Base-by-base conservation (phyloP, 2,888 invertebrate genomes). In the Athetis lepigone region DNA sequence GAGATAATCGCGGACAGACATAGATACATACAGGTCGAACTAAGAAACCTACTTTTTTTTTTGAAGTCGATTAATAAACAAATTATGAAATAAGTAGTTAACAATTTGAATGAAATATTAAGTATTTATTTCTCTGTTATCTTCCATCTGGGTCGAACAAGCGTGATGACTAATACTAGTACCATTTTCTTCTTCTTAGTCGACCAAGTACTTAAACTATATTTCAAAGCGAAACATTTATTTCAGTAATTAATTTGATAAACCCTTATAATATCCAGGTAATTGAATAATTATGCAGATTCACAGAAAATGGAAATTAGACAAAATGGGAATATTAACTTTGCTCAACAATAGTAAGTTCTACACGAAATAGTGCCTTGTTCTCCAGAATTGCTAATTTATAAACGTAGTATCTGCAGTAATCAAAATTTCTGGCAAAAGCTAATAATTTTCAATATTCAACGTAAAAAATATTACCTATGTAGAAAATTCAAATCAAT, bases 401-500 rank as follows among this genome's bases (percentile, higher is more conserved):
- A 3, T 25, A 6, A 25, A 25, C 6, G 6, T n/a, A n/a, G n/a
- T n/a, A n/a, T n/a, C n/a, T n/a, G n/a, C n/a, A n/a, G n/a, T n/a
- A 9, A 25, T 25, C 6, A 25, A 3, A 8, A 7, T 29, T 29
- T 29, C 11, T 33, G 13, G 13, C 2, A 29, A 29, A 33, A 33
- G 11, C 13, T 13, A 33, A 33, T 33, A n/a, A n/a, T n/a, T n/a
- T 13, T 13, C 29, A 33, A 3, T 11, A 1, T 33, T 36, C 5
- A 37, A 37, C 16, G 5, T n/a, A 1, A 37, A 6, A 16, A 16
- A 37, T n/a, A n/a, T 2, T 45, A 6, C n/a, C n/a, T n/a, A n/a
- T 25, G 47, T 5, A 13, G 19, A 52, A 29, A 46, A 37, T 46
- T 25, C n/a, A 23, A 49, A 45, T 50, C 25, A 57, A 50, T 58